Base-by-base conservation (phyloP, 2,113 vertebrate species). In the Phylloscopus trochiloides region DNA sequence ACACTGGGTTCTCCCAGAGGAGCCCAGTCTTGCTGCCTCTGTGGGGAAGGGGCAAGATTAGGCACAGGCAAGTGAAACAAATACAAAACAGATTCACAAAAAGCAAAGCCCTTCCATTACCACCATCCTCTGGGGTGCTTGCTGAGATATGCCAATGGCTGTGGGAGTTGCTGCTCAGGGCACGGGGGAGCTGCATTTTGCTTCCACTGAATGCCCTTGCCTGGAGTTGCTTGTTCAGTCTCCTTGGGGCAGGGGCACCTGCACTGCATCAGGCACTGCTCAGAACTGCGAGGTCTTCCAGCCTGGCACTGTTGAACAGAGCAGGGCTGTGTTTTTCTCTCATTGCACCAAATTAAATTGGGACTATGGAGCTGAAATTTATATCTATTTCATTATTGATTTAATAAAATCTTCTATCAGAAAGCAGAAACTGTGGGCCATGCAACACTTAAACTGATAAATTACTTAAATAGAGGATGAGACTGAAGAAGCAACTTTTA, bases 351-450 rank as follows among this genome's bases (percentile, higher is more conserved):
- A 81, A 94, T 80, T 88, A 91, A 81, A 96, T 89, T 94, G 42
- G 79, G 78, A 92, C 92, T 90, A 89, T 58, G 62, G 76, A 93
- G 62, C 73, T 84, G 73, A 94, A 88, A 85, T 94, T 82, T 95
- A 24, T n/a, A 80, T 82, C 32, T 47, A 11, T 87, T 96, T 96
- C 67, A 86, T 72, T 95, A 63, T 66, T 48, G 26, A 61, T 62
- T 88, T 86, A 67, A 91, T 75, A 67, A 96, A 85, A 89, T 50
- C 52, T 38, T 82, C 71, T 57, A 11, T 78, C 31, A 63, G 59
- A 78, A 76, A 88, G 67, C 21, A 96, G n/a, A 84, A 90, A 57
- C 42, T 45, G 29, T 48, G 22, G 51, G 21, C 40, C 28, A 50
- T 2, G 0, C 52, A 75, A 52, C 38, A 36, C 38, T 50, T 77